A percentile compares a stretch with the other conserved stretches of the same genome.
These are phyloP conservation scores for Drosophila kanekoi DNA, from an alignment of 2,888 invertebrate genomes.

Conservation along the genomic window DNA sequence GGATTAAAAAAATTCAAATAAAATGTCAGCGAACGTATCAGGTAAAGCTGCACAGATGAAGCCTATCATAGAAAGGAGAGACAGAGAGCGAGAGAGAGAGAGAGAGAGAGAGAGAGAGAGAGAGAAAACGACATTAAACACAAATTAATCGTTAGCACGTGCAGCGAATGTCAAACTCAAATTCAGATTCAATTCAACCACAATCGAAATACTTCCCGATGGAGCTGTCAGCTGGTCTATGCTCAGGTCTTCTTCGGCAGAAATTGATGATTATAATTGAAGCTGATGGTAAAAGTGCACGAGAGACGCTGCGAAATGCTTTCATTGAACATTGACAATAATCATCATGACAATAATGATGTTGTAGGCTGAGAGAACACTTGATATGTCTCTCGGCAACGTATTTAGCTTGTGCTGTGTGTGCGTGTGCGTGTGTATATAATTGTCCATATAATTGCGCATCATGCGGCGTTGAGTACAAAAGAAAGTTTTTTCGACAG, in stretches of 20 bases:
- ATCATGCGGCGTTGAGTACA: constrained; percentile 55
- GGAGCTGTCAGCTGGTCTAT: constrained; percentile 31
- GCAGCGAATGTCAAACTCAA: constrained; percentile 52
- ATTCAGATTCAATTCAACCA: constrained; percentile 16
- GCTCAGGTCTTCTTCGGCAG: neutral
- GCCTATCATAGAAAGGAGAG: constrained; percentile 20
- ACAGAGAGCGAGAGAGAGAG: neutral
- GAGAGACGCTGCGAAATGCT: constrained; percentile 4
- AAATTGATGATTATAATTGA: constrained; percentile 44
- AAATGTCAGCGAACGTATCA: constrained; percentile 21
- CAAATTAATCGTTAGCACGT: constrained; percentile 72
- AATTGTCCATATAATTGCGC: constrained; percentile 43
- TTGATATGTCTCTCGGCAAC: constrained; percentile 71
- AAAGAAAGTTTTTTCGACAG: constrained; percentile 68
- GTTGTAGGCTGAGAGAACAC: constrained; percentile 57
- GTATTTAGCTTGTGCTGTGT: constrained; percentile 30
- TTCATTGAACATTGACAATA: constrained; percentile 19
- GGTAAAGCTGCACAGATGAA: constrained; percentile 2
- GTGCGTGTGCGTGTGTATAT: neutral
- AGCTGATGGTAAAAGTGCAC: constrained; percentile 44
- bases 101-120: neutral
- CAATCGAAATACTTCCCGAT: constrained; percentile 11
- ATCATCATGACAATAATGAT: constrained; percentile 22
- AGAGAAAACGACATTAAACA: constrained; percentile 27
- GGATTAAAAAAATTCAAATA: constrained; percentile 45